Evolutionary conservation across 2,113 vertebrate species (phyloP).

Genomic region (Gorsachius goisagi): DNA sequence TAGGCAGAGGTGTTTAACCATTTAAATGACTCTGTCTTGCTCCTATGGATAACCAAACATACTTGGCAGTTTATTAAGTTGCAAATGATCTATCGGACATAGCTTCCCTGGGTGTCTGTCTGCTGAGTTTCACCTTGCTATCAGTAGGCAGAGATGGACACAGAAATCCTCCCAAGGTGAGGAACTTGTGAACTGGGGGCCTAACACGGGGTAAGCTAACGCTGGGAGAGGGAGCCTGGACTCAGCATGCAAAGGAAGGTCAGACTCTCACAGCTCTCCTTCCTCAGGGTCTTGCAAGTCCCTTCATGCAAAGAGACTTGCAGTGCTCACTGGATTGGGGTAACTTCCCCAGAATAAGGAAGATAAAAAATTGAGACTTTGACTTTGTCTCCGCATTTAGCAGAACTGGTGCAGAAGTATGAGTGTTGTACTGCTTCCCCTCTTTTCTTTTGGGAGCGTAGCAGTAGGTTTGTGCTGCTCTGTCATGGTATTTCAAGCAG

Average conservation of each 20-base stretch:
- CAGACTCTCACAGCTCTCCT: not conserved
- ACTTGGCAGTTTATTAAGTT: not conserved
- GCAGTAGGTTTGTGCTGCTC: not conserved
- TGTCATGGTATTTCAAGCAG: not conserved
- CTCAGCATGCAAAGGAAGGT: accelerated
- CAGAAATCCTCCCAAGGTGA: not conserved
- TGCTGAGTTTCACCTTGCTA: not conserved
- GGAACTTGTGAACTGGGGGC: not conserved
- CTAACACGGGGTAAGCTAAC: not conserved
- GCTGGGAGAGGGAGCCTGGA: not conserved
- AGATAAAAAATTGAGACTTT: accelerated
- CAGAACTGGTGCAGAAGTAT: not conserved
- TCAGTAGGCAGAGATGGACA: not conserved
- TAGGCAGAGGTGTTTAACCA: not conserved
- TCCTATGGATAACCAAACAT: not conserved
- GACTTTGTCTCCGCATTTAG: not conserved
- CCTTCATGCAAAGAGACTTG: not conserved
- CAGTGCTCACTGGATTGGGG: not conserved
- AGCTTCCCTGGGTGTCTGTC: not conserved
- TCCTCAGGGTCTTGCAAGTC: not conserved
- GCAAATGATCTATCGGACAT: not conserved
- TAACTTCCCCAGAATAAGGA: not conserved
- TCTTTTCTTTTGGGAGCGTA: not conserved
- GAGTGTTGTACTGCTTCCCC: accelerated
- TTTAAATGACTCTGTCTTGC: not conserved